phyloP scores from a whole-genome alignment of 64 coral and sea anemone genomes.

The Porites australiensis region DNA sequence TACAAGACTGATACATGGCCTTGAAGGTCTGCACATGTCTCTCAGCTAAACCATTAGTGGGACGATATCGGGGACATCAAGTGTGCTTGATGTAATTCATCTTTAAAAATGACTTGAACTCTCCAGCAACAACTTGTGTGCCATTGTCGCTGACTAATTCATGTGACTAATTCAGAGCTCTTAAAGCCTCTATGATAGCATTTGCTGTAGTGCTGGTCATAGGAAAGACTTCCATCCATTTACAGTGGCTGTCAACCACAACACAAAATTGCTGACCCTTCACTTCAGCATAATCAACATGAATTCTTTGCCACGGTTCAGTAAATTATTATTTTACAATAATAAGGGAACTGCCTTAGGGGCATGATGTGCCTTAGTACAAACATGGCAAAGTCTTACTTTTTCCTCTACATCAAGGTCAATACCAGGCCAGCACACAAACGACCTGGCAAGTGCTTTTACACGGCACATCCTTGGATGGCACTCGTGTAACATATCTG shows the following conservation, averaged over 20 bases:
- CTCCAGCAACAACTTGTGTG: no score
- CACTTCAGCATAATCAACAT: constrained; percentile 9
- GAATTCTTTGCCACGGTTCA: background rate
- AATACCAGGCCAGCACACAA: background rate
- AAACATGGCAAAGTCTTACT: background rate
- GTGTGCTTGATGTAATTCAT: no score
- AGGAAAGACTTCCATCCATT: constrained; percentile 21
- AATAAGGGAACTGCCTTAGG: no score
- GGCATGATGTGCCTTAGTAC: background rate
- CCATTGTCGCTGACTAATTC: no score
- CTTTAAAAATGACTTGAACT: no score
- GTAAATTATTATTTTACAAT: background rate
- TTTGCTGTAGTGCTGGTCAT: constrained; percentile 23
- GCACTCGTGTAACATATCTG: no score
- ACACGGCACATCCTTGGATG: no score
- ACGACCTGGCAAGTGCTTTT: background rate
- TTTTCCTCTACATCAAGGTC: no score
- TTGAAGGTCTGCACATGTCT: no score
- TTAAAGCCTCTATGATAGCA: background rate
- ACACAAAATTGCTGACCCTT: background rate
- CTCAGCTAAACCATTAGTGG: no score
- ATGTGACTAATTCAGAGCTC: background rate
- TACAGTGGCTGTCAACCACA: constrained; percentile 10
- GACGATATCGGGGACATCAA: no score
- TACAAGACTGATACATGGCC: no score